Conservation (phyloP, 2,113 vertebrate genomes). For the Protomyctophum bolini region DNA sequence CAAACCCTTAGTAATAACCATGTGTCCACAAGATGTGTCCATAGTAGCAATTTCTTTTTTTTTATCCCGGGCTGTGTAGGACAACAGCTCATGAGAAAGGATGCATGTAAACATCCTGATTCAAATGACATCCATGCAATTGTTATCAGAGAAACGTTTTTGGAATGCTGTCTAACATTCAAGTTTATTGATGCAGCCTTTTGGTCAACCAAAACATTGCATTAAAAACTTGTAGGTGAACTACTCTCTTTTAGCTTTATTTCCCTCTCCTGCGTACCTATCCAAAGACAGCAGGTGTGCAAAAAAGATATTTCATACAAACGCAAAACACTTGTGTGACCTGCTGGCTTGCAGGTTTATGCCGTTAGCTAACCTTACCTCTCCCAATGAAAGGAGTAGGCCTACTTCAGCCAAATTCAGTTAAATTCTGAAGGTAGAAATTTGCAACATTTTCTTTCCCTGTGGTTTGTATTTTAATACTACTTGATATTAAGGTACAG, state of each 20-base stretch:
- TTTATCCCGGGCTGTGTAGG: background rate
- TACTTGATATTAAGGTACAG: conserved; percentile 3
- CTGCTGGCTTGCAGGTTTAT: background rate
- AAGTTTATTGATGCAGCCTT: no score
- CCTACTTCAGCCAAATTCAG: no score
- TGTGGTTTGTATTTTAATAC: background rate
- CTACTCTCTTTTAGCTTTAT: no score
- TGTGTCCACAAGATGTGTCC: background rate
- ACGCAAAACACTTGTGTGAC: no score
- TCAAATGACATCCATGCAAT: background rate
- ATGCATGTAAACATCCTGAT: background rate
- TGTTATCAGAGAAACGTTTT: background rate
- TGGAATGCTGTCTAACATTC: background rate
- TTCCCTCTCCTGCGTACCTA: no score
- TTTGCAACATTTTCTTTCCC: background rate
- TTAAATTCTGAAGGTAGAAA: no score
- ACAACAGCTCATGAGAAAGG: background rate
- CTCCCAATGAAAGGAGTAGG: background rate
- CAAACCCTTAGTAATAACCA: background rate
- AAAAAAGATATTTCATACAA: no score
- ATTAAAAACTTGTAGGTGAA: no score
- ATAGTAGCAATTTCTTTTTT: background rate
- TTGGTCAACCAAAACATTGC: no score
- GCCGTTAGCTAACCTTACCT: background rate
- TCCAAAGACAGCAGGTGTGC: no score